Evolutionary conservation across 2,888 invertebrate species (phyloP).

Genomic region (Spodoptera picta): DNA sequence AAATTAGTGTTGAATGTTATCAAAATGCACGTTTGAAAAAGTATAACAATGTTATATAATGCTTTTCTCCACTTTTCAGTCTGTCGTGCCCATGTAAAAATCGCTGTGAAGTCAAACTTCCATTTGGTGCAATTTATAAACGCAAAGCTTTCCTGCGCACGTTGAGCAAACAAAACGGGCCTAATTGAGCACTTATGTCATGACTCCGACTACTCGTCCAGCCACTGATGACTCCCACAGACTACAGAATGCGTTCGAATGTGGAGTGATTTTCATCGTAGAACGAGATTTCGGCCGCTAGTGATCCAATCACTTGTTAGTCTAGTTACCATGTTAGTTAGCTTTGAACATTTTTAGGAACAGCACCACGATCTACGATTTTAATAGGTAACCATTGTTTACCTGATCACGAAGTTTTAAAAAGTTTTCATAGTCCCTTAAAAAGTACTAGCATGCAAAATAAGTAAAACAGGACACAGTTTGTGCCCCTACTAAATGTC

Average conservation of each 20-base stretch:
- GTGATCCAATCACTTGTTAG: constrained; percentile 13
- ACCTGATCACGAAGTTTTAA: no score
- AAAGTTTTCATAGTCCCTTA: no score
- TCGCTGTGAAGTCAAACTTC: constrained; percentile 25
- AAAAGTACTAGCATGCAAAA: constrained; percentile 48
- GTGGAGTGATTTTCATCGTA: constrained; percentile 16
- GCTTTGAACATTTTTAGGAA: no score
- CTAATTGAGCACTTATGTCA: constrained; percentile 68
- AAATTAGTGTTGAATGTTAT: no score
- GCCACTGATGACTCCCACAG: constrained; percentile 26
- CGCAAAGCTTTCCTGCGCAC: constrained; percentile 49
- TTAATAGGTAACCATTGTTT: no score
- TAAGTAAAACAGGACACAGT: constrained; percentile 75
- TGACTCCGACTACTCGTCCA: constrained; percentile 53
- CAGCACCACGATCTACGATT: no score
- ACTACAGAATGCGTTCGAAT: constrained; percentile 15
- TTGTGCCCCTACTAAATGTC: constrained; percentile 78
- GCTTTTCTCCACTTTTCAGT: no score
- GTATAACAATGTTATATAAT: no score
- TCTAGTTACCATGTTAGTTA: no score
- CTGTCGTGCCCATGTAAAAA: background rate
- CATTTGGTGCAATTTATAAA: constrained; percentile 47
- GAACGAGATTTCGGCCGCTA: constrained; percentile 26
- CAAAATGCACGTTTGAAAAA: no score
- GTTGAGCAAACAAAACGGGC: constrained; percentile 63